Evolutionary conservation across 2,888 invertebrate species (phyloP).

Genomic region (Lepidochitona cinerea): DNA sequence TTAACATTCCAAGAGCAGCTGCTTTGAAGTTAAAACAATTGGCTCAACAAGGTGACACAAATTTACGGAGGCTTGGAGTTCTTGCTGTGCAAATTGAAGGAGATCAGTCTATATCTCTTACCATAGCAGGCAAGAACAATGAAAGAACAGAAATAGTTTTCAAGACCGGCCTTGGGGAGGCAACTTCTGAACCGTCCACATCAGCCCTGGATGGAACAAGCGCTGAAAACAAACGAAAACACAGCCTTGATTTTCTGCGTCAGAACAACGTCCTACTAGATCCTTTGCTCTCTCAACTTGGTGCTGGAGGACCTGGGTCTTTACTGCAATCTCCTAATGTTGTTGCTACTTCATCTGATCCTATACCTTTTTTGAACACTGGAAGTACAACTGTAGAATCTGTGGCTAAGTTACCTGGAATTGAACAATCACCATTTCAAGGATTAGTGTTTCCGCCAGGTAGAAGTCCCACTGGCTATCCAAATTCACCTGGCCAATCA

Average conservation of each 20-base stretch:
- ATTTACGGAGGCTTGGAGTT: slow-evolving; percentile 90
- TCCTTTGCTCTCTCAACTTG: slow-evolving; percentile 40
- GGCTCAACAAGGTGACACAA: slow-evolving; percentile 89
- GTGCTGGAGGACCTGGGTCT: slow-evolving; percentile 9
- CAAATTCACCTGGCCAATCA: slow-evolving; percentile 21
- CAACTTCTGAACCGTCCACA: slow-evolving; percentile 31
- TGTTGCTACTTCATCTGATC: slow-evolving; percentile 86
- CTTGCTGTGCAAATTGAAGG: slow-evolving; percentile 91
- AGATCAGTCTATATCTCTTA: slow-evolving; percentile 76
- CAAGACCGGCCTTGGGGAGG: slow-evolving; percentile 45
- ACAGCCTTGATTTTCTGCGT: slow-evolving; percentile 68
- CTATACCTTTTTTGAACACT: slow-evolving; percentile 69
- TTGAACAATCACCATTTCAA: slow-evolving; percentile 9
- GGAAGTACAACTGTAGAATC: slow-evolving; percentile 14
- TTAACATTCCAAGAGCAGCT: slow-evolving; percentile 97
- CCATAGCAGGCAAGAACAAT: slow-evolving; percentile 78
- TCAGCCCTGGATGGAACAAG: slow-evolving; percentile 49
- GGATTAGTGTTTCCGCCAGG: slow-evolving; percentile 26
- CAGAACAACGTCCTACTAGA: slow-evolving; percentile 58
- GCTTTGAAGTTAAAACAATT: slow-evolving; percentile 91
- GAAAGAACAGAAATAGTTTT: slow-evolving; percentile 78
- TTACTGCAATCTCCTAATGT: slow-evolving; percentile 79
- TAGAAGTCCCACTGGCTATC: slow-evolving; percentile 39
- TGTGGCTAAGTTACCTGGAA: slow-evolving; percentile 35
- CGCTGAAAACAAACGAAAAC: slow-evolving; percentile 67